Evolutionary conservation across 2,113 vertebrate genomes (phyloP), one percentile per base, ranked within the genome.

Genomic region (Pterophyllum scalare): DNA sequence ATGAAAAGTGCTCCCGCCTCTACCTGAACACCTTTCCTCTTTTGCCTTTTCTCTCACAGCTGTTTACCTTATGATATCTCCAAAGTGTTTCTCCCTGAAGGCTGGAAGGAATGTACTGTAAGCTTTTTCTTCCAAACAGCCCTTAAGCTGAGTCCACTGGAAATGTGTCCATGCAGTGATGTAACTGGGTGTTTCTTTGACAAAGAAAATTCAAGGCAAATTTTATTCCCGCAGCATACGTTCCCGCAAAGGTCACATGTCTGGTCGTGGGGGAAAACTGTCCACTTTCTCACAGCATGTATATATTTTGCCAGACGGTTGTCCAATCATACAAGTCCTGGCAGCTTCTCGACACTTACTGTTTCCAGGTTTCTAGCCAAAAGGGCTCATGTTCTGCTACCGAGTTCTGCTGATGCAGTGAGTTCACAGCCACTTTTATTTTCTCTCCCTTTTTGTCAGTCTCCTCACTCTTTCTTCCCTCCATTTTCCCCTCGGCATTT

Each of bases 401-500:
- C 26, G 62, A 75, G 65, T 90, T 92, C 60, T 90, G 93, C 93
- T 93, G 91, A 93, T 85, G 89, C 86, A 79, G 87, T 84, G 80
- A 65, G 43, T 91, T 92, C 46, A 33, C 60, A 74, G 57, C 81
- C 82, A 79, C 80, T 84, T 83, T 84, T 22, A 76, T 85, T 80
- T 28, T 24, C 22, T 10, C 31, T 20, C 19, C 52, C 38, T 58
- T 35, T 59, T 61, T 56, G 15, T 77, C 28, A 4, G 75, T 74
- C 72, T 43, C 38, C 59, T 83, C 77, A 13, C 67, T 65, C 75
- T 72, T 74, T 77, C 52, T 82, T 79, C 79, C 65, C 64, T 85
- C 77, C 67, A 74, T 90, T 93, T 92, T 92, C 83, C 83, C 46
- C 82, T 86, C 82, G 89, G 85, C 85, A 90, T 92, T 93, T 93